Evolutionary conservation across 1,140 invertebrate species (phyloP), one percentile per base, ranked within the genome.

Genomic region (Schlechtendalia chinensis): DNA sequence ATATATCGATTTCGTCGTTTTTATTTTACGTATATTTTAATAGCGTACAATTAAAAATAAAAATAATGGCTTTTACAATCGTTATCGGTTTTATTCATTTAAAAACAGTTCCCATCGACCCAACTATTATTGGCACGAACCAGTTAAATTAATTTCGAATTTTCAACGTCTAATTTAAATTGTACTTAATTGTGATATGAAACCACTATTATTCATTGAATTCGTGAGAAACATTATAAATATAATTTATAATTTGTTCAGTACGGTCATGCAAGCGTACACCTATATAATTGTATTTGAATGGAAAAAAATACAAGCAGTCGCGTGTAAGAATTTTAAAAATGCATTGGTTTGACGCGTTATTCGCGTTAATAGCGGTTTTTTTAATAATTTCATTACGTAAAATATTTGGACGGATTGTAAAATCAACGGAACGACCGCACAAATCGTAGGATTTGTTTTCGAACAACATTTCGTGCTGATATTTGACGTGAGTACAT

Each of bases 271-370:
- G 11, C 14, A 4, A 5, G 14, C 14, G 11, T 50, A 12, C 32
- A 63, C 16, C 17, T 29, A 63, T 29, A 32, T 50, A 17, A 29
- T n/a, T 27, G 32, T 27, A 63, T 12, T 63, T 39, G 32, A 39
- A 39, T 39, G 32, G 61, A 32, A 63, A 17, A 63, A 32, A 61
- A 50, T 6, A 50, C 12, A 32, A 63, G 19, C 61, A 32, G 8
- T 16, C 4, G 29, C 32, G 19, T 32, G 1, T 19, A 3, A 29
- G 16, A 39, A 11, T 22, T 12, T 12, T 39, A 22, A 71, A 71
- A 53, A 71, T 71, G 67, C 67, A 71, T 22, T 71, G 67, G 67
- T 27, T 71, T 2, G 67, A 71, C 19, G 67, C 67, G 4, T 19
- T 71, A 11, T 53, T 53, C 3, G 45, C 67, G 24, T 53, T 27